Conservation (phyloP, 2,113 vertebrate genomes). For the Camelus dromedarius region DNA sequence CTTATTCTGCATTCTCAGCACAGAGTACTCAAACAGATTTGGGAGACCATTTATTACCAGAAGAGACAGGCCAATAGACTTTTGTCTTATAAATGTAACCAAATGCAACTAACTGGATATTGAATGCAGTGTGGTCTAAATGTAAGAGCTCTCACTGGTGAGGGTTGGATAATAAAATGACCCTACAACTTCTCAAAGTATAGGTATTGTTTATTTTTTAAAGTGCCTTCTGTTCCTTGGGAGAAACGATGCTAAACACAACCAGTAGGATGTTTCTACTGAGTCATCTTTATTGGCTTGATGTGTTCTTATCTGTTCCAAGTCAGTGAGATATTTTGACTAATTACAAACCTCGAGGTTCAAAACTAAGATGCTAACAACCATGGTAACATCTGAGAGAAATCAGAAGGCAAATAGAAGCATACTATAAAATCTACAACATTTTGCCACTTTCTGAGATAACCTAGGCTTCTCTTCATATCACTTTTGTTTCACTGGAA, state of each 20-base stretch:
- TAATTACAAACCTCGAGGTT: background rate
- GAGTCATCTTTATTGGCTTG: background rate
- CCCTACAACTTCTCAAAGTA: background rate
- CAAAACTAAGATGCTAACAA: conserved; percentile 41
- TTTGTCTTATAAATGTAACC: background rate
- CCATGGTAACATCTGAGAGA: background rate
- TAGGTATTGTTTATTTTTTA: background rate
- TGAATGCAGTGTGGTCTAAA: background rate
- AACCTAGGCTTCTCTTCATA: background rate
- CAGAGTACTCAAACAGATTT: background rate
- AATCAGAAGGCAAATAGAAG: background rate
- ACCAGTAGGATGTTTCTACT: background rate
- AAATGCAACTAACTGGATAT: background rate
- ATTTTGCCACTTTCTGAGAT: background rate
- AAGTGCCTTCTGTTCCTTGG: background rate
- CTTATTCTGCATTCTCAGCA: background rate
- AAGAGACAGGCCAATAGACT: background rate
- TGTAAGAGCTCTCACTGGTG: background rate
- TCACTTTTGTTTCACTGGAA: background rate
- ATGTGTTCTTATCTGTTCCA: background rate
- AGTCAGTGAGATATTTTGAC: background rate
- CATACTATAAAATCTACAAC: background rate
- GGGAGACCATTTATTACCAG: background rate
- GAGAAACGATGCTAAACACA: background rate
- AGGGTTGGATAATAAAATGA: background rate